Percentiles rank a stretch among this genome's conserved stretches.
Evolutionary conservation across 2,888 invertebrate genomes (phyloP).

Genomic region (Therioaphis trifolii): DNA sequence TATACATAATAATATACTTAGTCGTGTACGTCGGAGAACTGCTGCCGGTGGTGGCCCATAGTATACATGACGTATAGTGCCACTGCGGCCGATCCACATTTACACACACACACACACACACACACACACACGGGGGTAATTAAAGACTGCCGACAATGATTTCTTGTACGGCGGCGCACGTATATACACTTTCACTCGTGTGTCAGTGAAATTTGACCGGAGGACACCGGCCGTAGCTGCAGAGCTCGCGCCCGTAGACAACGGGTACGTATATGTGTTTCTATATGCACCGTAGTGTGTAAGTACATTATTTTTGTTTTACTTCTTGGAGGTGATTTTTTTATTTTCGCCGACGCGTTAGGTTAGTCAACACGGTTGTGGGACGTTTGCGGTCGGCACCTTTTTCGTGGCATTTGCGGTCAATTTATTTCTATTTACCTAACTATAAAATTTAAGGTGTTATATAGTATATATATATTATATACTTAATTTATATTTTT

Average conservation of each 20-base stretch:
- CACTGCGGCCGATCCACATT: not conserved
- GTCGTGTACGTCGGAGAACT: not conserved
- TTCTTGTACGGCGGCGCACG: not conserved
- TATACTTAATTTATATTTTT: no score
- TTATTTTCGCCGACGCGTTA: no score
- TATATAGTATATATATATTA: no score
- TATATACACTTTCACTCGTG: slow-evolving; percentile 44
- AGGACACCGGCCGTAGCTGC: not conserved
- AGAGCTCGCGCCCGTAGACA: not conserved
- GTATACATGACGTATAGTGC: no score
- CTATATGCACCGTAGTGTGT: not conserved
- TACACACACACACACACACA: not conserved
- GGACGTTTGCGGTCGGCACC: no score
- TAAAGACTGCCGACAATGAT: slow-evolving; percentile 29
- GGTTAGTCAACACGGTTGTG: not conserved
- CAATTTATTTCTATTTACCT: no score
- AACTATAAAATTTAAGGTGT: no score
- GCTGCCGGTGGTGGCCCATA: no score
- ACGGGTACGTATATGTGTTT: not conserved
- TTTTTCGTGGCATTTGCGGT: no score
- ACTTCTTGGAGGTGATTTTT: no score
- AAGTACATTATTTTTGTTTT: not conserved
- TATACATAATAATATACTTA: not conserved
- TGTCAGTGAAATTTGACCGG: slow-evolving; percentile 47
- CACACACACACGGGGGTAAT: not conserved